Percentiles rank a stretch among this genome's conserved stretches.
phyloP scores from a whole-genome alignment of 2,797 vertebrate species.

The Liasis olivaceus region DNA sequence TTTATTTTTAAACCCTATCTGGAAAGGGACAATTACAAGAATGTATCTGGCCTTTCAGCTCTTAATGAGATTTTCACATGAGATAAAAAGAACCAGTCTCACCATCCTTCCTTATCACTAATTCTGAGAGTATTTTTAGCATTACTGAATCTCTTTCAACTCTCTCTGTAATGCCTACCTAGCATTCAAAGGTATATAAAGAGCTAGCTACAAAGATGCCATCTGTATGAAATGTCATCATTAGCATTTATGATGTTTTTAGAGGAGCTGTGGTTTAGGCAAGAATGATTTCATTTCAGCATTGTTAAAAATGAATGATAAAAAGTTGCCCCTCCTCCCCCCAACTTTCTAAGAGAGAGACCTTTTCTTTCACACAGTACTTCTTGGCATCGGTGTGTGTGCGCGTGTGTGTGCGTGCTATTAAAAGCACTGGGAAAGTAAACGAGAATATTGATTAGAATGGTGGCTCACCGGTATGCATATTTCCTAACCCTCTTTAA shows the following conservation, averaged over 20 bases:
- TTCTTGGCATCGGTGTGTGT: background rate
- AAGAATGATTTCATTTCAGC: conserved; percentile 51
- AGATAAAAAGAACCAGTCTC: conserved; percentile 61
- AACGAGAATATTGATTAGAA: conserved; percentile 36
- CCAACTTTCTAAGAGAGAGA: conserved; percentile 33
- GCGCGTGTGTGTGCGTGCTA: background rate
- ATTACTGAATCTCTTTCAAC: conserved; percentile 54
- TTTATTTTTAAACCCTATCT: conserved; percentile 27
- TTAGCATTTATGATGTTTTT: conserved; percentile 69
- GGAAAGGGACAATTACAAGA: conserved; percentile 17
- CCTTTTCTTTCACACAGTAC: conserved; percentile 31
- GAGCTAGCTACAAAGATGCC: conserved; percentile 64
- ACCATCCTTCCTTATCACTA: conserved; percentile 52
- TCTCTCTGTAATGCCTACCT: conserved; percentile 55
- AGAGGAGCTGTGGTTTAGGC: conserved; percentile 58
- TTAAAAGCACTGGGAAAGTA: background rate
- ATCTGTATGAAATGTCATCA: conserved; percentile 62
- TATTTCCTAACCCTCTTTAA: conserved; percentile 57
- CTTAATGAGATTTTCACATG: conserved; percentile 63
- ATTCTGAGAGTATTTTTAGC: conserved; percentile 56
- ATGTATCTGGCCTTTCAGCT: conserved; percentile 7
- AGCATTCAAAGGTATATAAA: conserved; percentile 64
- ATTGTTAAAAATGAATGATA: conserved; percentile 46
- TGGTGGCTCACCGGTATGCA: conserved; percentile 60
- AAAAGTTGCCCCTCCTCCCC: background rate